Evolutionary conservation across 2,888 invertebrate species (phyloP).

Genomic region (Nematopogon swammerdamellus): DNA sequence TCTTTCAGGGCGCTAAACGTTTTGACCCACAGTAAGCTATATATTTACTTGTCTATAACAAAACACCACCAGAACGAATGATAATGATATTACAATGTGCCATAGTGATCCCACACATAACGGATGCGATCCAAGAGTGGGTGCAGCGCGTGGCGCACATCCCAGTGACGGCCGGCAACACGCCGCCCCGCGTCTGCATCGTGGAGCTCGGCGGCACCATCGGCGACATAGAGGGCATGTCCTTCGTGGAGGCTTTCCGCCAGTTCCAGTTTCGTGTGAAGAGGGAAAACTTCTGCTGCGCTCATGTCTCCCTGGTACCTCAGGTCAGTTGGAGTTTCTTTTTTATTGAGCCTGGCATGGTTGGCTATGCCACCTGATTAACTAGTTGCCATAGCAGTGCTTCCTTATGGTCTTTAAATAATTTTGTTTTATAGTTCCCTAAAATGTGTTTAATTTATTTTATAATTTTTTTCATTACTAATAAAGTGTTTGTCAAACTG

Average conservation of each 20-base stretch:
- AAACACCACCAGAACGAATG: too few relatives aligned
- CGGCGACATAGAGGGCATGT: constrained; percentile 99
- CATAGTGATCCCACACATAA: constrained; percentile 99
- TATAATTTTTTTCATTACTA: too few relatives aligned
- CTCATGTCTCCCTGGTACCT: constrained; percentile 96
- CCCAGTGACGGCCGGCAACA: constrained; percentile 72
- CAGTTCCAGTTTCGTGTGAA: constrained; percentile 96
- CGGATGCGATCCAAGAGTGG: constrained; percentile 98
- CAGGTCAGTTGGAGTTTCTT: constrained; percentile 54
- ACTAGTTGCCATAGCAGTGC: too few relatives aligned
- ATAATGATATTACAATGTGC: too few relatives aligned
- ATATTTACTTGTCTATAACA: too few relatives aligned
- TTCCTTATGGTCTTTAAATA: too few relatives aligned
- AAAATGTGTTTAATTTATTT: too few relatives aligned
- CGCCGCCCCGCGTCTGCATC: constrained; percentile 76
- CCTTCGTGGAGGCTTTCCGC: constrained; percentile 96
- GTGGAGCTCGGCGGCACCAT: constrained; percentile 97
- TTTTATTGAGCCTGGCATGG: background rate
- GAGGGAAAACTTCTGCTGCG: constrained; percentile 91
- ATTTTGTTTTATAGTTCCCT: too few relatives aligned
- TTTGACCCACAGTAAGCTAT: too few relatives aligned
- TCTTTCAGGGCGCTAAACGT: too few relatives aligned
- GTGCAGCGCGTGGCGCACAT: constrained; percentile 87
- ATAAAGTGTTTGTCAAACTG: too few relatives aligned
- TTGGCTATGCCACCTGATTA: too few relatives aligned